Evolutionary conservation across 2,888 invertebrate genomes (phyloP).

Genomic region (Gandaritis pyraliata): DNA sequence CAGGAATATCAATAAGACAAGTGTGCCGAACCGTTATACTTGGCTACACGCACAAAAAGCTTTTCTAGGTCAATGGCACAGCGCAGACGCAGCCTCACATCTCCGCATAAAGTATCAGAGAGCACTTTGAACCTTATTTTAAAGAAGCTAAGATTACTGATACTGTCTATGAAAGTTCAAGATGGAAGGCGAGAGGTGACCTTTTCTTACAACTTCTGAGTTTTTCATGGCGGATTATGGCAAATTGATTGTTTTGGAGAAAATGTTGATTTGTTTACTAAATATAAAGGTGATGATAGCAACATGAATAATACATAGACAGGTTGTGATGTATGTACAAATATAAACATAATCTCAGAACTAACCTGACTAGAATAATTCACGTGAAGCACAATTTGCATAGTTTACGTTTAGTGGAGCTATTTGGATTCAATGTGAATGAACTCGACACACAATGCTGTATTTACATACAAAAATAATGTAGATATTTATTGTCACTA

Average conservation of each 20-base stretch:
- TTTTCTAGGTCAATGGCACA: conserved; percentile 81
- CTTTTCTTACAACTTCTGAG: conserved; percentile 41
- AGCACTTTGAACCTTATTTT: conserved; percentile 22
- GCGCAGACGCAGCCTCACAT: conserved; percentile 51
- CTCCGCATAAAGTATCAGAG: conserved; percentile 10
- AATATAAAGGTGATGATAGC: background rate
- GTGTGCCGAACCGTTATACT: conserved; percentile 77
- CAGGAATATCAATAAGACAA: conserved; percentile 77
- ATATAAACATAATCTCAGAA: conserved; percentile 17
- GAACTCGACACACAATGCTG: conserved; percentile 63
- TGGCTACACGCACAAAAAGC: conserved; percentile 69
- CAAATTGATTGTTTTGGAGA: conserved; percentile 33
- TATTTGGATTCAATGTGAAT: conserved; percentile 59
- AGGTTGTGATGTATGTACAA: too few species aligned
- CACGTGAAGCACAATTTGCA: conserved; percentile 47
- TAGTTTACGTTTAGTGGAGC: conserved; percentile 39
- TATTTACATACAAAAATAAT: conserved; percentile 62
- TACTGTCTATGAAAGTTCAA: background rate
- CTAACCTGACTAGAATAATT: conserved; percentile 54
- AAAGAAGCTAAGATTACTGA: conserved; percentile 6
- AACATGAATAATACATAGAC: conserved; percentile 1
- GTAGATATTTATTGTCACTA: conserved; percentile 47
- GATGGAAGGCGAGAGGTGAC: conserved; percentile 23
- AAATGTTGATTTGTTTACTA: conserved; percentile 8
- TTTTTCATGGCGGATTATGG: conserved; percentile 39